Base-by-base conservation (phyloP, 2,113 vertebrate genomes). In the Erinaceus europaeus region DNA sequence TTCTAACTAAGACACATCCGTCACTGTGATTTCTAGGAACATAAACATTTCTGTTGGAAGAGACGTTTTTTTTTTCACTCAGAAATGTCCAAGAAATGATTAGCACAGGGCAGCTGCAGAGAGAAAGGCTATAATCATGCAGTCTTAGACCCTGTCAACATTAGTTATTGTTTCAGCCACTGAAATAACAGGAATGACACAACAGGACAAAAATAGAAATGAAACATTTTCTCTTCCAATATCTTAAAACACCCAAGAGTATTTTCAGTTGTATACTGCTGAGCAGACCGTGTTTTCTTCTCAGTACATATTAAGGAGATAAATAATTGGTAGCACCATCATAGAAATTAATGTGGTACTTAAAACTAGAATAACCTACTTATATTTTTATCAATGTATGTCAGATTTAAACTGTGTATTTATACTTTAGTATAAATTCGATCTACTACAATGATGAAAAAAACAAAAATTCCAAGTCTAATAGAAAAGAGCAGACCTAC, bases 31-130 rank as follows among this genome's bases (percentile, higher is more conserved):
- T 78, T 92, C 82, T 68, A 87, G 79, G 67, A 85, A 61, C 18
- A 64, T 81, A 83, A 87, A 75, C 27, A 59, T 77, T 11, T 67
- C 65, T 61, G 69, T 72, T 53, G 27, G 27, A 75, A 55, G 12
- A 9, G 10, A n/a, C n/a, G n/a, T n/a, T n/a, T n/a, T 62, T 75
- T 87, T 11, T 90, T 55, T 64, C 85, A 84, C 40, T 61, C 40
- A 76, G 71, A 75, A 52, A 90, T 40, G 93, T 93, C 84, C 13
- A 79, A 59, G 79, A 94, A 90, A 91, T 75, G 67, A 93, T 94
- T 88, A 93, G 79, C 34, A 82, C 10, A 38, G 25, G 27, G 53
- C 50, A 61, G 78, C 71, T 76, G 23, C 8, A 48, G 78, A 40
- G 11, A 88, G 32, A 87, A 90, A 93, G 52, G 36, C 55, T 93